A percentile compares a stretch with the other conserved stretches of the same genome.
phyloP scores from a whole-genome alignment of 2,113 vertebrate genomes.

The Melanerpes aurifrons region DNA sequence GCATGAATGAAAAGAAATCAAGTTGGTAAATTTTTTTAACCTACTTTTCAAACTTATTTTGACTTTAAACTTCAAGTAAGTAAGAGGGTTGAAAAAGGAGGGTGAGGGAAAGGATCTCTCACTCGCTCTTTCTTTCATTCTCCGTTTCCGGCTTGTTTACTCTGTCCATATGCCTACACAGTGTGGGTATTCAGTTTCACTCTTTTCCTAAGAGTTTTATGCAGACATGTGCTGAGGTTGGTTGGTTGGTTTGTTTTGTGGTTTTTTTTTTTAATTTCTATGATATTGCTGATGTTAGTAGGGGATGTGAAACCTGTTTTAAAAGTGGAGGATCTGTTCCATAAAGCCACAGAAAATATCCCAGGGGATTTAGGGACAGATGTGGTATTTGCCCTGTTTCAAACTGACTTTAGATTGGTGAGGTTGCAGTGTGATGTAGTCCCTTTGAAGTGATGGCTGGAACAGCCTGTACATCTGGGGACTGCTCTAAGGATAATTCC shows the following conservation, averaged over 20 bases:
- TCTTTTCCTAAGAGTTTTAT: not conserved
- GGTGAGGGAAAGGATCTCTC: not conserved
- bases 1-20: not conserved
- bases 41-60: not conserved
- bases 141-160: slow-evolving; percentile 19
- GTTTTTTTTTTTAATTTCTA: not conserved
- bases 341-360: not conserved
- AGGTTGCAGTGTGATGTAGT: not conserved
- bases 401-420: not conserved
- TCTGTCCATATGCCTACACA: slow-evolving; percentile 27
- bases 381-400: not conserved
- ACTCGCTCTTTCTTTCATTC: not conserved
- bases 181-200: slow-evolving; percentile 12
- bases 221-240: not conserved
- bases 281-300: not conserved
- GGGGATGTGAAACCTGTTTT: not conserved
- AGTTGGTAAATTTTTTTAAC: not conserved
- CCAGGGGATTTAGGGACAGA: not conserved
- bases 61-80: not conserved
- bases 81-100: not conserved
- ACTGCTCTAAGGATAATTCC: not conserved
- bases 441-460: not conserved
- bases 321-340: not conserved
- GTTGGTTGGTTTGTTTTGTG: too few species aligned
- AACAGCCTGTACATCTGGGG: not conserved